Evolutionary conservation across 1,140 invertebrate genomes (phyloP), one percentile per base, ranked within the genome.

Genomic region (Zaprionus inermis): DNA sequence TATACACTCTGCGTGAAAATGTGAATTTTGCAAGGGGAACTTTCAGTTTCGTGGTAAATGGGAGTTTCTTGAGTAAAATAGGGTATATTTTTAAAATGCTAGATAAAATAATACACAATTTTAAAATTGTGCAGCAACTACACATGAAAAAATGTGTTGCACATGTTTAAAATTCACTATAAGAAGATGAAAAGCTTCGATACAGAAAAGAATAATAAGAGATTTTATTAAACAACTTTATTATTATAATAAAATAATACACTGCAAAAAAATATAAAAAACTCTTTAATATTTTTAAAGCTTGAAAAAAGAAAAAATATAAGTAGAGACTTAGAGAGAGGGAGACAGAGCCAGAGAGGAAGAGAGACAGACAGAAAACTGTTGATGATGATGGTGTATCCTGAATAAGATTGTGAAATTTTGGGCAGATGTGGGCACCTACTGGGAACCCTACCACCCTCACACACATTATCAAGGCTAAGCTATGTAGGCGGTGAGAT

Each of bases 1-100:
- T 28, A 49, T 69, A 36, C 67, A 63, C 58, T 70, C 59, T 10
- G 4, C 1, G 4, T 24, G 22, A 24, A 24, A 24, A 2, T 24
- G 22, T 24, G 22, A 24, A 24, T 24, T 24, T 24, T 6, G 9
- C 14, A 38, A 14, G 11, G 5, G 41, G 18, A 44, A 2, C 6
- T 44, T 16, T 41, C 2, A 14, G 0, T 38, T 12, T 14, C 6
- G 5, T 38, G 14, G 36, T 1, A 14, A 38, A 2, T n/a, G n/a
- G n/a, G n/a, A n/a, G n/a, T n/a, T n/a, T n/a, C n/a, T n/a, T n/a
- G n/a, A n/a, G n/a, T n/a, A n/a, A n/a, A n/a, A n/a, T n/a, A n/a
- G n/a, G n/a, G n/a, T n/a, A n/a, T n/a, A n/a, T n/a, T n/a, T n/a
- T n/a, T n/a, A n/a, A n/a, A n/a, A n/a, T n/a, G n/a, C n/a, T n/a